Evolutionary conservation across 2,113 vertebrate genomes (phyloP).

Genomic region (Cranoglanis bouderius): DNA sequence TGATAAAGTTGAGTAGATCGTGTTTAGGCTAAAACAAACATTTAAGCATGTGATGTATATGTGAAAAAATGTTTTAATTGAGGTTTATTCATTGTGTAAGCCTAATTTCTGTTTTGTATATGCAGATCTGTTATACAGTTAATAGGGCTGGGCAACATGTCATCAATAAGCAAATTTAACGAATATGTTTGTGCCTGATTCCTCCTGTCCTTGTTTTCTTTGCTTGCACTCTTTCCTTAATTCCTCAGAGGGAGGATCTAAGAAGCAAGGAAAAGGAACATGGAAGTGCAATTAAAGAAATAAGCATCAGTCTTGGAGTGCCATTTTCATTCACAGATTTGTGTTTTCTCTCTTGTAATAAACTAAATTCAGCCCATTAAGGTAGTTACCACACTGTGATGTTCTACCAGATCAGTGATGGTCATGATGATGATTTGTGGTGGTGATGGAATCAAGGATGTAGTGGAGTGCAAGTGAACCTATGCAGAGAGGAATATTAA

Average conservation of each 20-base stretch:
- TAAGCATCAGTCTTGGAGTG: background rate
- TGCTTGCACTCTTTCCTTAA: background rate
- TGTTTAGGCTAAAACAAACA: background rate
- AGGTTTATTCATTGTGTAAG: background rate
- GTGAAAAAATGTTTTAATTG: background rate
- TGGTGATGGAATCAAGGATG: background rate
- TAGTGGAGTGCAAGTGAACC: slow-evolving; percentile 59
- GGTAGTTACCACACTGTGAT: slow-evolving; percentile 76
- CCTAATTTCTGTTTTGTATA: background rate
- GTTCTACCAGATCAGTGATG: slow-evolving; percentile 70
- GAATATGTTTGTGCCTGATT: background rate
- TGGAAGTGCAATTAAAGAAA: background rate
- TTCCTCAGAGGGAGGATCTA: background rate
- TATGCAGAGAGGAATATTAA: slow-evolving; percentile 57
- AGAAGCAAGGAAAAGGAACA: background rate
- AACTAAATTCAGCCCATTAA: slow-evolving; percentile 43
- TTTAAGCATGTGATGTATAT: background rate
- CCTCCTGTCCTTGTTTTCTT: background rate
- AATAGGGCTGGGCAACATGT: background rate
- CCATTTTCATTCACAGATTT: background rate
- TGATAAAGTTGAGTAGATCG: background rate
- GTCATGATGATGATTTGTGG: slow-evolving; percentile 39
- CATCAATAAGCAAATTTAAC: background rate
- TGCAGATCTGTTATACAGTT: background rate
- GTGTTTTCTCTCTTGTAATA: background rate